Conservation (phyloP, 2,888 invertebrate genomes). For the Orchesellides sinensis region DNA sequence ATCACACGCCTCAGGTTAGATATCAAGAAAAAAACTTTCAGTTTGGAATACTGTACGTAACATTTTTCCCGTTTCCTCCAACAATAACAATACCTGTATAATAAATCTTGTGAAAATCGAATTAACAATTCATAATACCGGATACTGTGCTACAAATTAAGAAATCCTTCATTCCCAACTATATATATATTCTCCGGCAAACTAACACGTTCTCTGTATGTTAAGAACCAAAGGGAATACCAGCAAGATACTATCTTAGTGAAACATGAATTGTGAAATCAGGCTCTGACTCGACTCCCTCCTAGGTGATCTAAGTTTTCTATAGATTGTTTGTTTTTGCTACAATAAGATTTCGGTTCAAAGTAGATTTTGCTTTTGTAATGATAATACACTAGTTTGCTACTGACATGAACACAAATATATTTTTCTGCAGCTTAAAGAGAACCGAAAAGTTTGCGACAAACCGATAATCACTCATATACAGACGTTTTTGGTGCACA, state of each 20-base stretch:
- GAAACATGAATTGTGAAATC: slow-evolving; percentile 12
- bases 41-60: neutral
- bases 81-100: slow-evolving; percentile 18
- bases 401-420: slow-evolving; percentile 41
- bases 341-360: neutral
- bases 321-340: neutral
- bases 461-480: slow-evolving; percentile 56
- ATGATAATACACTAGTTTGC: slow-evolving; percentile 30
- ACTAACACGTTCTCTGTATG: neutral
- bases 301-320: slow-evolving; percentile 7
- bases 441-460: slow-evolving; percentile 5
- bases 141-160: slow-evolving; percentile 32
- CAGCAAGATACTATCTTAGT: slow-evolving; percentile 38
- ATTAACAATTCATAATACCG: slow-evolving; percentile 36
- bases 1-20: slow-evolving; percentile 33
- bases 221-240: slow-evolving; percentile 21
- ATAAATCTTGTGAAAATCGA: slow-evolving; percentile 35
- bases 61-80: slow-evolving; percentile 11
- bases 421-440: slow-evolving; percentile 27
- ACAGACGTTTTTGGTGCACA: slow-evolving; percentile 30
- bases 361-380: neutral
- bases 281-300: slow-evolving; percentile 6
- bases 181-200: neutral
- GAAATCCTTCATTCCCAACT: slow-evolving; percentile 18
- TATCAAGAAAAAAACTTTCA: slow-evolving; percentile 13